phyloP scores from a whole-genome alignment of 1,140 invertebrate genomes.

The Philotrypesis tridentata region DNA sequence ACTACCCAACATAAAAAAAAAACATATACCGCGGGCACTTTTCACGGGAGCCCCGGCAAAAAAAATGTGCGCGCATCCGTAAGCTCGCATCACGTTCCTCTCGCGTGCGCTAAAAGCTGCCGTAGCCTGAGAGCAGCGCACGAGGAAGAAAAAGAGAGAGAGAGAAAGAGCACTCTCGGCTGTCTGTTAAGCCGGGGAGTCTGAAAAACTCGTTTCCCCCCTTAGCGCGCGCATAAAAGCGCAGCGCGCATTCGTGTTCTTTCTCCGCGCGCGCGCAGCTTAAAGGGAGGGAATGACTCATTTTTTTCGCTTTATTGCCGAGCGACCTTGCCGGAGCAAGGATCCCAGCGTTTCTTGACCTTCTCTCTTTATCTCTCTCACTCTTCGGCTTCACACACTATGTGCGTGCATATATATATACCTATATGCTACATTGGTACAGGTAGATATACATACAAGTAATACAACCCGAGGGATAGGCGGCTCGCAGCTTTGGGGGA shows the following conservation, averaged over 20 bases:
- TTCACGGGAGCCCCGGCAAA: background rate
- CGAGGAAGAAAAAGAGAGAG: background rate
- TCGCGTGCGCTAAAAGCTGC: too few relatives aligned
- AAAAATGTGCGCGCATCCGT: too few relatives aligned
- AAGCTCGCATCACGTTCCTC: too few relatives aligned
- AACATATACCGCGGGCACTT: too few relatives aligned
- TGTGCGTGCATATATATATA: too few relatives aligned
- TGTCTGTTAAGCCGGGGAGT: too few relatives aligned
- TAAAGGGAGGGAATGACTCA: slow-evolving; percentile 41
- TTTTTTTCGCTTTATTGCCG: slow-evolving; percentile 60
- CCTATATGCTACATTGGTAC: background rate
- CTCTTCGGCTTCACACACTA: too few relatives aligned
- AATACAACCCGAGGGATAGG: too few relatives aligned
- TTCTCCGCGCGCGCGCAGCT: background rate
- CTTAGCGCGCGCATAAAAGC: background rate
- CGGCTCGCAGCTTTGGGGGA: background rate
- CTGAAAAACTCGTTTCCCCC: slow-evolving; percentile 22
- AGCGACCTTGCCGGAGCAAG: slow-evolving; percentile 65
- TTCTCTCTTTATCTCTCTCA: background rate
- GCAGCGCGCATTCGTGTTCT: background rate
- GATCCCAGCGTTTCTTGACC: slow-evolving; percentile 52
- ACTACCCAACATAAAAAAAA: too few relatives aligned
- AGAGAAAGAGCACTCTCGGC: too few relatives aligned
- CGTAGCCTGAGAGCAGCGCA: too few relatives aligned
- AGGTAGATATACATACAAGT: too few relatives aligned